Base-by-base conservation (phyloP, 2,113 vertebrate species). In the Castor canadensis region DNA sequence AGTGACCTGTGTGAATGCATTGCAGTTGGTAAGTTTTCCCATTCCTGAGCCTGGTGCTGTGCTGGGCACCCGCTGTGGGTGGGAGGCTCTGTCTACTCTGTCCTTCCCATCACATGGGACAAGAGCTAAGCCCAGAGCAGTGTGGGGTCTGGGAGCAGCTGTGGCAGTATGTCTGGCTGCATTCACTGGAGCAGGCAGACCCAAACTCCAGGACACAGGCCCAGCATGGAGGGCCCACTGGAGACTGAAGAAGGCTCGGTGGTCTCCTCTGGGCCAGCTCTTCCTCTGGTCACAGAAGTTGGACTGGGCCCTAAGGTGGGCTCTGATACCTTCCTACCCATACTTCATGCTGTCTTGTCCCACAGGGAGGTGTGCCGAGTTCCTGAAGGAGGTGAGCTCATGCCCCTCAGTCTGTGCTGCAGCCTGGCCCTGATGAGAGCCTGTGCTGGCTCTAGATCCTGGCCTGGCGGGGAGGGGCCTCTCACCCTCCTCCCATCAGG, bases 361-460 rank as follows among this genome's bases (percentile, higher is more conserved):
- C 6, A 0, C 85, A 95, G 94, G 92, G 75, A n/a, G 38, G 28
- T 86, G 92, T 9, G 72, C 67, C 16, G 8, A 64, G 7, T 43
- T 89, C 52, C 96, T 95, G 66, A 87, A 87, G 66, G 67, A 95
- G 92, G 92, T 86, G 67, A 89, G 96, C 40, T 24, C 26, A 0
- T 0, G 0, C 22, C 35, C 30, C 72, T n/a, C 7, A 8, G 54
- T 26, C 60, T 24, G 35, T 0, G 40, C 73, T 24, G 12, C 9
- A 38, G 64, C 83, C 32, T 3, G 26, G 54, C 30, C 56, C 56
- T 9, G 67, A 38, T 9, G 19, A 20, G 35, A 35, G 6, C n/a
- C 56, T 28, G 35, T 28, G 35, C 35, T 22, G 35, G 56, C 19
- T 22, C 52, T 43, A 35, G 67, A 43, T 5, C 67, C 67, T 45